Evolutionary conservation across 2,113 vertebrate genomes (phyloP).

Genomic region (Sorex araneus): DNA sequence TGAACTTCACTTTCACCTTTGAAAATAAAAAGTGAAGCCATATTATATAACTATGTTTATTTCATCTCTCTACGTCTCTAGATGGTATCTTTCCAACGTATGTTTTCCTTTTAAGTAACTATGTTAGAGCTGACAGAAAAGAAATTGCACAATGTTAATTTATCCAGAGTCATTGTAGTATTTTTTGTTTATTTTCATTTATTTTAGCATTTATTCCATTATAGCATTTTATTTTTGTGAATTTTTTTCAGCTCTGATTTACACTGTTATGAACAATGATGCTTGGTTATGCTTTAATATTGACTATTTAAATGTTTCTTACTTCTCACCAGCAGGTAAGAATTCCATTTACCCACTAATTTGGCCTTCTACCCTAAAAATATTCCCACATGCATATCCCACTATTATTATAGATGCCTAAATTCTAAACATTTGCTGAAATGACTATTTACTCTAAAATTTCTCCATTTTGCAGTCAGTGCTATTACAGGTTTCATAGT

Average conservation of each 20-base stretch:
- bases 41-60: neutral
- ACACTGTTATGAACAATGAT: neutral
- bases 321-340: constrained; percentile 13
- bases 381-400: neutral
- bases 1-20: neutral
- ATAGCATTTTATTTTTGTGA: constrained; percentile 35
- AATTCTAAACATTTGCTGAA: constrained; percentile 50
- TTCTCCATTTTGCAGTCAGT: neutral
- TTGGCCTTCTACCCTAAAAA: constrained; percentile 14
- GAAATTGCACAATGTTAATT: constrained; percentile 19
- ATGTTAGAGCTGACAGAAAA: constrained; percentile 12
- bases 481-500: constrained; percentile 21
- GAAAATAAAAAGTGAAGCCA: constrained; percentile 44
- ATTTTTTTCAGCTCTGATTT: constrained; percentile 20
- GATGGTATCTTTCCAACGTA: constrained; percentile 23
- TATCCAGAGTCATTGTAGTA: constrained; percentile 19
- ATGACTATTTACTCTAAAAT: neutral
- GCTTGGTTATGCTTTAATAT: neutral
- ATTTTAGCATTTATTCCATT: too few relatives aligned
- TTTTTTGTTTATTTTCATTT: constrained; percentile 42
- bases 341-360: neutral
- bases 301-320: constrained; percentile 22
- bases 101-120: constrained; percentile 24
- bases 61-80: neutral
- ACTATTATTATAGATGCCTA: constrained; percentile 47